Percentiles rank a stretch among this genome's conserved stretches.
Evolutionary conservation across 1,140 invertebrate species (phyloP).

Genomic region (Bombus cullumanus): DNA sequence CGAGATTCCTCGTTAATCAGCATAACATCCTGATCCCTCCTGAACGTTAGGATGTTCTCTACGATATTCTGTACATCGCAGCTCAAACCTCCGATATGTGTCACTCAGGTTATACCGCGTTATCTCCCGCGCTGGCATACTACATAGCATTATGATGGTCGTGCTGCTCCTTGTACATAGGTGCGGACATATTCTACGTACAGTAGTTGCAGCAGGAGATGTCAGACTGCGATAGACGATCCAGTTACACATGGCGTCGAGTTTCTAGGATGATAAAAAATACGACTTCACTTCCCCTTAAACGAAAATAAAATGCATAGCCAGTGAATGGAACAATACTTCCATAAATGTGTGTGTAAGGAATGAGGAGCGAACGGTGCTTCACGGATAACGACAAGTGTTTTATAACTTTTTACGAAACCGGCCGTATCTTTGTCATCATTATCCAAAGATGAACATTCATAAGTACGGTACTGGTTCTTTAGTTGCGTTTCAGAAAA

Average conservation of each 20-base stretch:
- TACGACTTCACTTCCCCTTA: background rate
- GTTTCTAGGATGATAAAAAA: slow-evolving; percentile 41
- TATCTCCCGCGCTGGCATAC: slow-evolving; percentile 59
- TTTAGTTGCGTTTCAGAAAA: background rate
- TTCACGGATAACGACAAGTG: background rate
- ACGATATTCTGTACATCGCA: background rate
- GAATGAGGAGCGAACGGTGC: background rate
- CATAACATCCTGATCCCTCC: slow-evolving; percentile 45
- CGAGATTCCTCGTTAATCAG: slow-evolving; percentile 71
- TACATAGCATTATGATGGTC: slow-evolving; percentile 55
- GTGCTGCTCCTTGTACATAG: slow-evolving; percentile 45
- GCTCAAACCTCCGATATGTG: slow-evolving; percentile 5
- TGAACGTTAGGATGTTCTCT: slow-evolving; percentile 41
- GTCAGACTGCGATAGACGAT: slow-evolving; percentile 48
- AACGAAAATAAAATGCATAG: slow-evolving; percentile 19
- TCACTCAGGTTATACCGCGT: slow-evolving; percentile 53
- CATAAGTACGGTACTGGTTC: too few species aligned
- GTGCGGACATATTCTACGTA: slow-evolving; percentile 41
- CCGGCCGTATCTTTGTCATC: background rate
- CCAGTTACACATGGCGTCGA: slow-evolving; percentile 35
- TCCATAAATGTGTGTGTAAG: slow-evolving; percentile 5
- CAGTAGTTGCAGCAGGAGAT: slow-evolving; percentile 23
- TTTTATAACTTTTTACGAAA: background rate
- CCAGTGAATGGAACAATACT: background rate
- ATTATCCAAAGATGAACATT: background rate